Evolutionary conservation across 1,140 invertebrate genomes (phyloP).

Genomic region (Euschistus heros): DNA sequence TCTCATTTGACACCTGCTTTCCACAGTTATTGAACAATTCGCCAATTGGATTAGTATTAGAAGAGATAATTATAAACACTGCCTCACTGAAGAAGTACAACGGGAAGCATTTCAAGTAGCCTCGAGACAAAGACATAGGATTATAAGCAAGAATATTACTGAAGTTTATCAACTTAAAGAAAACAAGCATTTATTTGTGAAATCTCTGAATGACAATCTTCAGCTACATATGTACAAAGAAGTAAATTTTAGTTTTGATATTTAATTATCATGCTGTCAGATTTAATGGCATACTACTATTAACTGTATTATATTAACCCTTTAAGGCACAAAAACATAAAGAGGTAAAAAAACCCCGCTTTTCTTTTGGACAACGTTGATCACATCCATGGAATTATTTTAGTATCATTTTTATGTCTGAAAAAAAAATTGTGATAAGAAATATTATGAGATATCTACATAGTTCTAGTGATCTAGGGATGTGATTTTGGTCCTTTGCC

Average conservation of each 20-base stretch:
- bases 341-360: neutral
- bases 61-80: slow-evolving; percentile 34
- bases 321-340: neutral
- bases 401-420: no score
- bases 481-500: no score
- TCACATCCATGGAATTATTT: neutral
- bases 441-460: no score
- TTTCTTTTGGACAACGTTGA: neutral
- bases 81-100: slow-evolving; percentile 43
- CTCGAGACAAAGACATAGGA: slow-evolving; percentile 41
- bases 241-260: slow-evolving; percentile 27
- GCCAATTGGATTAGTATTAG: slow-evolving; percentile 37
- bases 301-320: neutral
- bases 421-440: slow-evolving; percentile 2
- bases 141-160: slow-evolving; percentile 43
- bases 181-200: slow-evolving; percentile 42
- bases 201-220: slow-evolving; percentile 42
- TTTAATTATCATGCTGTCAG: neutral
- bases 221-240: slow-evolving; percentile 48
- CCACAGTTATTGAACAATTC: slow-evolving; percentile 48
- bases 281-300: neutral
- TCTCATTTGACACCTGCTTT: slow-evolving; percentile 17
- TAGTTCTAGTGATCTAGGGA: no score
- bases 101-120: slow-evolving; percentile 47
- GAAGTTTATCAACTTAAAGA: slow-evolving; percentile 45